Percentiles rank a stretch among this genome's conserved stretches.
These are phyloP conservation scores for Pollenia labialis DNA, from an alignment of 2,888 invertebrate genomes.

Conservation along the genomic window DNA sequence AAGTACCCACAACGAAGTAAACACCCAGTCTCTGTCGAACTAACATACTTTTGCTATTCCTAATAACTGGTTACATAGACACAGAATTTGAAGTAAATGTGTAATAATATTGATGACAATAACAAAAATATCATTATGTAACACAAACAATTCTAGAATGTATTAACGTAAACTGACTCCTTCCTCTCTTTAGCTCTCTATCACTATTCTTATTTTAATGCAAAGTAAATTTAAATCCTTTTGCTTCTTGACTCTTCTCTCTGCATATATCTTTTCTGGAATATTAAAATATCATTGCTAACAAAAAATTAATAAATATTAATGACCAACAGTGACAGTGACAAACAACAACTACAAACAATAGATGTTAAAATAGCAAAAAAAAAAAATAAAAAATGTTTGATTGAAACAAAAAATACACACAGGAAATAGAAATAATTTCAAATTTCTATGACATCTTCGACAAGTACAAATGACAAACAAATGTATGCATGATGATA, in stretches of 20 bases:
- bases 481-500: conserved; percentile 55
- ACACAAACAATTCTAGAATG: not conserved
- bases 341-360: conserved; percentile 68
- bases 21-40: conserved; percentile 1
- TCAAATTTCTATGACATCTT: conserved; percentile 61
- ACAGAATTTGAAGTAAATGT: conserved; percentile 34
- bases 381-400: conserved; percentile 48
- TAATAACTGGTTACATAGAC: conserved; percentile 3
- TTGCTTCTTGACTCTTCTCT: not conserved
- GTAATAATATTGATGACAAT: conserved; percentile 67
- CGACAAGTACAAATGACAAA: conserved; percentile 70
- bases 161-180: not conserved
- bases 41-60: not conserved
- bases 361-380: not conserved
- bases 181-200: not conserved
- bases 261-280: conserved; percentile 22
- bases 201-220: not conserved
- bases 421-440: conserved; percentile 7
- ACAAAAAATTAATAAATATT: conserved; percentile 80
- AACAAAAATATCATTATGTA: conserved; percentile 34
- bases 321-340: conserved; percentile 79
- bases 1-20: conserved; percentile 69
- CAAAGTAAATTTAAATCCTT: conserved; percentile 25
- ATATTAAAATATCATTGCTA: conserved; percentile 69
- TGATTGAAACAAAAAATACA: conserved; percentile 61